Evolutionary conservation across 53 echinoderm and acorn worm genomes (phyloP), one percentile per base, ranked within the genome.

Genomic region (Zoroaster sp.): DNA sequence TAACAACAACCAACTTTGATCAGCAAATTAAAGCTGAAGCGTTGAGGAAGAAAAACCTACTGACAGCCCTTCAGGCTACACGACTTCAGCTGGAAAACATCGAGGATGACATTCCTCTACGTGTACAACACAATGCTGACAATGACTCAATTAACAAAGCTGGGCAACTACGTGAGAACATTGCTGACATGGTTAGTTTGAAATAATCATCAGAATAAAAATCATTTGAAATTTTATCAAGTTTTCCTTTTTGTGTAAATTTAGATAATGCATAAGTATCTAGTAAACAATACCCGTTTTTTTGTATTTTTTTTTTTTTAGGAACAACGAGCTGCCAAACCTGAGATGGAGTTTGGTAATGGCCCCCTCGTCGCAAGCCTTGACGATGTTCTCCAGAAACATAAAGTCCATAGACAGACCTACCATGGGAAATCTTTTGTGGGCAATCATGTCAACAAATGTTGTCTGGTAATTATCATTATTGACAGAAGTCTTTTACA

Each of bases 341-440:
- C 54, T 34, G 36, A 17, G 54, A 53, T 87, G 40, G 8, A 41
- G 5, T 87, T n/a, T 55, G 88, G 54, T 9, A 47, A 42, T 47
- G 89, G 89, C 5, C 89, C 89, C 4, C 10, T 78, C 66, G 78
- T 63, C 23, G 12, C 35, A 4, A 8, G 40, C 11, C 28, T 88
- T 1, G 89, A 88, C 47, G 25, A 69, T 3, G 47, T 51, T 17
- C 78, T 88, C 14, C 34, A 77, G 17, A 13, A 4, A 7, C 35
- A 28, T 37, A 45, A 78, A 9, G 78, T 88, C 13, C 70, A 46
- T 0, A 17, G 89, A 18, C 89, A 88, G 23, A 69, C 71, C 0
- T 88, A 88, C 53, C 78, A 69, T 36, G 78, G 89, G 13, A 69
- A 69, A 11, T 31, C 77, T 10, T 88, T 88, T 69, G 89, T 88